These are phyloP conservation scores for Pediacus dermestoides DNA, from an alignment of 2,888 invertebrate genomes.

Conservation along the genomic window DNA sequence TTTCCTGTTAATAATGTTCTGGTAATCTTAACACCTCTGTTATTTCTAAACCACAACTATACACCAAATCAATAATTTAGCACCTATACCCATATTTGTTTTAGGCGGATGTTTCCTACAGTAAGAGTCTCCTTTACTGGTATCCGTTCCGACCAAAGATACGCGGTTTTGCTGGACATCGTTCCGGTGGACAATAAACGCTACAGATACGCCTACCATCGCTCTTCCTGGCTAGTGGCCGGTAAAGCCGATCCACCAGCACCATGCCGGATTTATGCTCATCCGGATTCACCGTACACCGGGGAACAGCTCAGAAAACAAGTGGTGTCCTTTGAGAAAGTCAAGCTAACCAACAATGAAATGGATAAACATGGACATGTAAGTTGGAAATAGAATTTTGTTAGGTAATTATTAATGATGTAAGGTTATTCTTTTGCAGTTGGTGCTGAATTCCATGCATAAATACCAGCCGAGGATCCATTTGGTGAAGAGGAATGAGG, in stretches of 20 bases:
- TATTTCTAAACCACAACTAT: no score
- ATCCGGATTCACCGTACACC: conserved; percentile 95
- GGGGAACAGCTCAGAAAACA: conserved; percentile 94
- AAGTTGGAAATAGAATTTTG: conserved; percentile 46
- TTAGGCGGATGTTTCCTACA: conserved; percentile 97
- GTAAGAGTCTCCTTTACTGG: conserved; percentile 90
- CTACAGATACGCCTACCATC: conserved; percentile 96
- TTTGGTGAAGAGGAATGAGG: conserved; percentile 65
- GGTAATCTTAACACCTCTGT: no score
- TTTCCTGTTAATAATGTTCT: no score
- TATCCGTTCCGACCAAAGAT: conserved; percentile 76
- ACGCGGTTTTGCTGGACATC: conserved; percentile 93
- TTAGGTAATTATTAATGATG: not conserved
- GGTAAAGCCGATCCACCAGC: conserved; percentile 98
- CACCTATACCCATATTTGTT: no score
- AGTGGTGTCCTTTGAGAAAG: conserved; percentile 97
- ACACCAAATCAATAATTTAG: no score
- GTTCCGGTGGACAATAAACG: conserved; percentile 95
- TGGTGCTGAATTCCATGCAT: conserved; percentile 82
- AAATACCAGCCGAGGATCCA: conserved; percentile 80
- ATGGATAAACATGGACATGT: conserved; percentile 96
- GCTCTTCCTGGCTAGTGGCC: conserved; percentile 96
- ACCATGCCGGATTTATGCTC: conserved; percentile 88
- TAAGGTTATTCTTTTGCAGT: conserved; percentile 52
- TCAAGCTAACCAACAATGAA: conserved; percentile 97